These are phyloP conservation scores for Rhagoletis pomonella DNA, from an alignment of 1,140 invertebrate genomes.

Conservation along the genomic window DNA sequence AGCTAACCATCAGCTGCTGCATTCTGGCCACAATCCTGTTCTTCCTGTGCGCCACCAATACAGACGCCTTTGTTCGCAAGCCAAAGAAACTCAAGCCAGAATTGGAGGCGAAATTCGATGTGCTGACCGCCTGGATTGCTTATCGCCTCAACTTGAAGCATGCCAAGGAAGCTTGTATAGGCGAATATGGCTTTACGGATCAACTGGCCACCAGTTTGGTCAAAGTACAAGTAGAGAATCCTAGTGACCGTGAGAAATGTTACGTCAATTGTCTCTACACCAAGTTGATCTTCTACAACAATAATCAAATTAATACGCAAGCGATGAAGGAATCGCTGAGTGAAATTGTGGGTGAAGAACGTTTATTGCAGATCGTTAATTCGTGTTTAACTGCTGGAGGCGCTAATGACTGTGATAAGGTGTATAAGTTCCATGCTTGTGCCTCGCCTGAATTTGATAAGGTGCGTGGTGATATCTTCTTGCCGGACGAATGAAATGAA, in stretches of 20 bases:
- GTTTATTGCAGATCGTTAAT: not conserved
- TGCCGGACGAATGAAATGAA: not conserved
- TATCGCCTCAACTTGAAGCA: slow-evolving; percentile 45
- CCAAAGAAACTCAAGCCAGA: slow-evolving; percentile 22
- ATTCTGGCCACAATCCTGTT: not conserved
- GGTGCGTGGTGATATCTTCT: slow-evolving; percentile 25
- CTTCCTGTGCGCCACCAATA: not conserved
- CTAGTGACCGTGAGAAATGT: not conserved
- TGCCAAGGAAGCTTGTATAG: slow-evolving; percentile 19
- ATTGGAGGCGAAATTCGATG: slow-evolving; percentile 10
- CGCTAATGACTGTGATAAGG: slow-evolving; percentile 13
- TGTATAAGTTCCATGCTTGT: slow-evolving; percentile 48
- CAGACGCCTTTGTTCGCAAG: not conserved
- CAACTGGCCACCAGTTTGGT: slow-evolving; percentile 24
- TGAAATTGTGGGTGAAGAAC: slow-evolving; percentile 34
- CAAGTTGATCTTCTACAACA: slow-evolving; percentile 20
- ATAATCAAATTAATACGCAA: not conserved
- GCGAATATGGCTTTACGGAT: slow-evolving; percentile 22
- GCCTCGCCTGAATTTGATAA: slow-evolving; percentile 43
- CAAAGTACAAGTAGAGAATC: slow-evolving; percentile 2
- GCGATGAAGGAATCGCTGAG: slow-evolving; percentile 33
- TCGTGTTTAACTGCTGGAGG: not conserved
- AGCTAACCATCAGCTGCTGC: not conserved
- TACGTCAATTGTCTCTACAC: slow-evolving; percentile 38
- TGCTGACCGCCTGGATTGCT: slow-evolving; percentile 18